Evolutionary conservation across 1,140 invertebrate species (phyloP), one percentile per base, ranked within the genome.

Genomic region (Caenorhabditis latens): DNA sequence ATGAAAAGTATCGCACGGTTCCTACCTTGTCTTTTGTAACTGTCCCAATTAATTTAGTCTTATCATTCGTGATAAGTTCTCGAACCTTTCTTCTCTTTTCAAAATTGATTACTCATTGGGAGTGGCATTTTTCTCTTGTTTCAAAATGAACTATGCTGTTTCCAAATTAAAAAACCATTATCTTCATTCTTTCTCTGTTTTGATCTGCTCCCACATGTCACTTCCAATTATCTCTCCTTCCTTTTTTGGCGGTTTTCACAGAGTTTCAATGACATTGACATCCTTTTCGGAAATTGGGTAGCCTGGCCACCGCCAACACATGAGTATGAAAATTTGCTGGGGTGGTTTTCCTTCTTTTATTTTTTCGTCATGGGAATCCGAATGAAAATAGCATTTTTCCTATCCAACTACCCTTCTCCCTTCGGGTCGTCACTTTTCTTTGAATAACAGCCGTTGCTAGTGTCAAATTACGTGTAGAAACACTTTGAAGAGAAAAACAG

Each of bases 381-480:
- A 4, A 79, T 79, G 40, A 79, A 79, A 79, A 79, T 79, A 50
- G 71, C 43, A 46, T 53, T 24, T 63, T 11, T 58, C 57, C 50
- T 13, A 9, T 16, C 50, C n/a, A 58, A 32, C 65, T 19, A 43
- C 40, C 7, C 42, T 40, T 43, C n/a, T 13, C 46, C 13, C 71
- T 79, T 4, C 40, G 61, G 24, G 61, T 63, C 61, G 71, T 79
- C 71, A 79, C 43, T 79, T 79, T 79, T 79, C 71, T 42, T n/a
- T 79, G 71, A 79, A 79, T 79, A 79, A 79, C 71, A 79, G 71
- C 71, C 71, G 46, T 79, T 50, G 71, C 71, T 79, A 79, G 71
- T 79, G 71, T 79, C 71, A 24, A 50, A 50, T 79, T 79, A 50
- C 71, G 71, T 79, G 71, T 79, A 50, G 71, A 79, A 79, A 79